These are phyloP conservation scores for Mus minutoides DNA, from an alignment of 2,797 vertebrate genomes.

Conservation along the genomic window DNA sequence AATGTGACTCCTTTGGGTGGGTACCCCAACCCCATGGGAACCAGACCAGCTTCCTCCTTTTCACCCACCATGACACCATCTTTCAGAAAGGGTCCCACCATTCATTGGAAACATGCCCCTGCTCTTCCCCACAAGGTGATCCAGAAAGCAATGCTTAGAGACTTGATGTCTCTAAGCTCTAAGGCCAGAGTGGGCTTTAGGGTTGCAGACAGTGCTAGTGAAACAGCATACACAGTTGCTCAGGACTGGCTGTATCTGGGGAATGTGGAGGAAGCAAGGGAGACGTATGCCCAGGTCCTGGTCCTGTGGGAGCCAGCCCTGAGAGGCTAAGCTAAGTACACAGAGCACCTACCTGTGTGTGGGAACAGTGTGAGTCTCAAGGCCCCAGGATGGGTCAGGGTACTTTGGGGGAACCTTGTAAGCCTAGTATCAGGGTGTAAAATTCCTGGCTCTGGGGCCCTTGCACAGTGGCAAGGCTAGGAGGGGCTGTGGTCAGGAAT, in stretches of 20 bases:
- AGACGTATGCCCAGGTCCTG: neutral
- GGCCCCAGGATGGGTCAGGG: neutral
- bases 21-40: neutral
- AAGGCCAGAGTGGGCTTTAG: neutral
- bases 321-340: neutral
- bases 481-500: neutral
- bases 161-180: neutral
- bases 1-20: neutral
- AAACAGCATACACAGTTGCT: neutral
- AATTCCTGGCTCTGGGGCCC: neutral
- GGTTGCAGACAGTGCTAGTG: too few species aligned
- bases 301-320: neutral
- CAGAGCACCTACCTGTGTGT: neutral
- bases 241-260: neutral
- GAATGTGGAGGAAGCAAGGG: neutral
- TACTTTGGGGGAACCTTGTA: neutral
- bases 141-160: neutral
- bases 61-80: neutral
- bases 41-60: neutral
- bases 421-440: neutral
- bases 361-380: neutral
- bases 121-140: neutral
- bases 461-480: too few species aligned
- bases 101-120: neutral
- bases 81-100: neutral